Base-by-base conservation (phyloP, 2,113 vertebrate genomes). In the Catagonus wagneri region DNA sequence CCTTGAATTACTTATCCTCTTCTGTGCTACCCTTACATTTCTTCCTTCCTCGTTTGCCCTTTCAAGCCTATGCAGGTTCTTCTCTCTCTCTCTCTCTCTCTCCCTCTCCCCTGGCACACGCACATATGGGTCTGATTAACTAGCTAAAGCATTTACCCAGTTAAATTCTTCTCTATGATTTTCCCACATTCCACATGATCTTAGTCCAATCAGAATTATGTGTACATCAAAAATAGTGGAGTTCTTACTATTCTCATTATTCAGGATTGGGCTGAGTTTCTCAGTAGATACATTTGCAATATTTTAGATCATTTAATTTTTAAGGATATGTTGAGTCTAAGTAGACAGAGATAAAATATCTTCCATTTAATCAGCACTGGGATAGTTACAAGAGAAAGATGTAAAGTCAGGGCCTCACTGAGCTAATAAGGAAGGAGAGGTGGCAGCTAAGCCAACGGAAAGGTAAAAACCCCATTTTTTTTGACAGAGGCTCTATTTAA, bases 401-500 rank as follows among this genome's bases (percentile, higher is more conserved):
- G 10, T 66, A 88, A 93, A 95, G 58, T 60, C 80, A 84, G 13
- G 34, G 3, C 4, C 66, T 92, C 34, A 23, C 23, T 81, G 44
- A 88, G 29, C 25, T 78, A 58, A 83, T 81, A 34, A 96, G n/a
- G 19, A 81, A 74, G 92, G 15, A 69, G 25, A 85, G 52, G 13
- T 89, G 39, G 2, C n/a, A 34, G 71, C 39, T 83, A 81, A 83
- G 29, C 58, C 85, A 72, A 63, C 23, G 76, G 27, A 60, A 91
- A 84, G 11, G 39, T 83, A 75, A 76, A 89, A 90, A 89, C 13
- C 27, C 75, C 61, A 60, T 61, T 91, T 92, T 89, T 72, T 83
- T 96, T 96, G 83, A 93, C 58, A 90, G 50, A 75, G 68, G 34
- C 65, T 95, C 63, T 95, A 83, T 87, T 96, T 97, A 95, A 93